Evolutionary conservation across 2,888 invertebrate species (phyloP), one percentile per base, ranked within the genome.

Genomic region (Ellobium chinense): DNA sequence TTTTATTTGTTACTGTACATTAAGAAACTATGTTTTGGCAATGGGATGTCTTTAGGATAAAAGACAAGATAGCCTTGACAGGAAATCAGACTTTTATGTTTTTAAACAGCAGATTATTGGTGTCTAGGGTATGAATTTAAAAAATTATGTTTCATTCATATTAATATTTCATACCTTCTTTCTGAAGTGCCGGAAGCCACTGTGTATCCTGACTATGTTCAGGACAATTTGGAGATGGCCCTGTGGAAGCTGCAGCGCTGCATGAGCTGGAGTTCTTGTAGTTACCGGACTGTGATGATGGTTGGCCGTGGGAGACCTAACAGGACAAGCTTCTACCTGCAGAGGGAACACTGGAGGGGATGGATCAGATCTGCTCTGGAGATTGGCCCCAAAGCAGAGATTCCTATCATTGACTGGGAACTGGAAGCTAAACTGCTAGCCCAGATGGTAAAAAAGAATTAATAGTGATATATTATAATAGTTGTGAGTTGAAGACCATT

Each of bases 291-390:
- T 12, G 74, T 80, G 31, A n/a, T 80, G 7, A 68, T 80, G 68
- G 34, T 80, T 31, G 80, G 80, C 27, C 54, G 80, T 21, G 80
- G 80, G 9, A 73, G 80, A 36, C 80, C 80, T 5, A 80, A 80
- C n/a, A 62, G 66, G n/a, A 80, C 80, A 3, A 80, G 66, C 74
- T 80, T 80, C 74, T 80, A 80, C 68, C 60, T 74, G 12, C 80
- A 80, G 68, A 66, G 74, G 34, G 80, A 80, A 54, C 80, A 80
- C 68, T 80, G 80, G 80, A 62, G 80, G 18, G 80, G 80, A 31
- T 80, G 80, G 80, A 80, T 80, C 68, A 70, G 80, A 21, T 80
- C 80, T 27, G 80, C 80, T 24, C 60, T 80, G 34, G 80, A 80
- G 39, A 73, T 80, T 29, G 39, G 58, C 7, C 58, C 39, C 14